phyloP scores from a whole-genome alignment of 2,888 invertebrate species.

The Labia minor region DNA sequence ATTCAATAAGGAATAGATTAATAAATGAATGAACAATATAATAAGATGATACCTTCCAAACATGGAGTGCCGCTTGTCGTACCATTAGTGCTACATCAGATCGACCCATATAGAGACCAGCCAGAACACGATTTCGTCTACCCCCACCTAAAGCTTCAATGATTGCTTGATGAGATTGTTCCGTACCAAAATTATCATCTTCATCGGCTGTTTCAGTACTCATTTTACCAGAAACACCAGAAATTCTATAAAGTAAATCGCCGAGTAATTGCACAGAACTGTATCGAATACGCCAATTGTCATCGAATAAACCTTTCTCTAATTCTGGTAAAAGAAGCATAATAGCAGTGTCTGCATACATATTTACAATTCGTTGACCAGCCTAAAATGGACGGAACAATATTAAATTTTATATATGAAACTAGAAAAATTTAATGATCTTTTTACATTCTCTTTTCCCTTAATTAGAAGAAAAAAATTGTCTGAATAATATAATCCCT shows the following conservation, averaged over 20 bases:
- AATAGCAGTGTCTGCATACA: slow-evolving; percentile 93
- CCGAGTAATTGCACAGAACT: slow-evolving; percentile 92
- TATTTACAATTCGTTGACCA: slow-evolving; percentile 83
- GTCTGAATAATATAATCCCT: no score
- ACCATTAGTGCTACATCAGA: slow-evolving; percentile 96
- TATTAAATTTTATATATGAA: neutral
- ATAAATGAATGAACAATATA: no score
- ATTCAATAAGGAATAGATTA: no score
- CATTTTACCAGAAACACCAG: slow-evolving; percentile 98
- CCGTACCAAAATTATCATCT: slow-evolving; percentile 98
- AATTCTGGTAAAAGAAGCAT: slow-evolving; percentile 84
- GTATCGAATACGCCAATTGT: slow-evolving; percentile 94
- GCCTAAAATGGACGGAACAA: slow-evolving; percentile 8
- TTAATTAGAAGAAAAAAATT: no score
- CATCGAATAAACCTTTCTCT: slow-evolving; percentile 89
- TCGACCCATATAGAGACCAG: slow-evolving; percentile 93
- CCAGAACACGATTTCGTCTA: slow-evolving; percentile 80
- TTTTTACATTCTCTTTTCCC: no score
- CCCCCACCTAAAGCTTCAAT: slow-evolving; percentile 79
- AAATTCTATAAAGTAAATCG: slow-evolving; percentile 89
- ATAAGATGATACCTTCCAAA: slow-evolving; percentile 80
- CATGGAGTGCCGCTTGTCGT: slow-evolving; percentile 92
- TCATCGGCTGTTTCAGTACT: slow-evolving; percentile 96
- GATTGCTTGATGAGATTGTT: slow-evolving; percentile 85
- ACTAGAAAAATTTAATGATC: no score